These are phyloP conservation scores for Vultur gryphus DNA, from an alignment of 2,797 vertebrate species.

Conservation along the genomic window DNA sequence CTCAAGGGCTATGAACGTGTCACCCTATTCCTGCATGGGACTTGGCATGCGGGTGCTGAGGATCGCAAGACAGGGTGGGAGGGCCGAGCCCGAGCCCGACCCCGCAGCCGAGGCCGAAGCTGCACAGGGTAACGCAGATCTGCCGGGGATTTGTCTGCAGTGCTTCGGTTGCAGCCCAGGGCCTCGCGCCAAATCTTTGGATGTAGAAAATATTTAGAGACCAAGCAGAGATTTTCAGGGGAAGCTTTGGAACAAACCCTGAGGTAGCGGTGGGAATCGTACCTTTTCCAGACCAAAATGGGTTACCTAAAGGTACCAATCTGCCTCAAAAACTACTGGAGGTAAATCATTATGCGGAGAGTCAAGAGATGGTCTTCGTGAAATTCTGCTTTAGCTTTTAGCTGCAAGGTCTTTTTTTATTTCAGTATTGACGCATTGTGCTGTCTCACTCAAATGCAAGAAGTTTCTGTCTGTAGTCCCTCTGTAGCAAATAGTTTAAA, in stretches of 20 bases:
- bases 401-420: not conserved
- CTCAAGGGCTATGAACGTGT: rapidly evolving
- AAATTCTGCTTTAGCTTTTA: not conserved
- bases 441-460: not conserved
- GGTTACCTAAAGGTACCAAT: not conserved
- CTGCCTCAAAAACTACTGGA: not conserved
- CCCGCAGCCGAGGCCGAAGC: rapidly evolving
- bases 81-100: not conserved
- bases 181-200: not conserved
- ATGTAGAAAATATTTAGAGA: not conserved
- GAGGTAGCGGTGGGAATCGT: not conserved
- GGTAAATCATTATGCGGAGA: not conserved
- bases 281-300: not conserved
- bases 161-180: not conserved
- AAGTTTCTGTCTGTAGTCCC: not conserved
- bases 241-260: not conserved
- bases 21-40: rapidly evolving
- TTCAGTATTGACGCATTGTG: not conserved
- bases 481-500: not conserved
- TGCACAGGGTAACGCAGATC: not conserved
- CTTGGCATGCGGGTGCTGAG: rapidly evolving
- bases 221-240: not conserved
- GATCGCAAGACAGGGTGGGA: rapidly evolving
- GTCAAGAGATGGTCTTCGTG: not conserved
- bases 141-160: not conserved